A percentile compares a stretch with the other conserved stretches of the same genome.
Evolutionary conservation across 2,888 invertebrate genomes (phyloP).

Genomic region (Pinctada fucata): DNA sequence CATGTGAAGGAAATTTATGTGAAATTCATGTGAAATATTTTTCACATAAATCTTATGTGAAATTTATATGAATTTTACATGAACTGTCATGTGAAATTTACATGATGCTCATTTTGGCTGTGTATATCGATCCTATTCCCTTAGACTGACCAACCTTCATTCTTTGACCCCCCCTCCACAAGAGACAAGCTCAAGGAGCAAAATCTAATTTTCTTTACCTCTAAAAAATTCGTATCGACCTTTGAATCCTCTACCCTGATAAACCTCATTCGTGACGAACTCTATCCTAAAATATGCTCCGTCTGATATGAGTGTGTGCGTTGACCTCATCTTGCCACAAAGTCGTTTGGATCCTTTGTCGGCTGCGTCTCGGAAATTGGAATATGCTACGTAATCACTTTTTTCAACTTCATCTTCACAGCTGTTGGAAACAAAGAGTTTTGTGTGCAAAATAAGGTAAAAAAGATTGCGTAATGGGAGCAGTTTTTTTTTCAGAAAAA

Average conservation of each 20-base stretch:
- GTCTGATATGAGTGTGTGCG: slow-evolving; percentile 83
- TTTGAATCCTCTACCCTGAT: slow-evolving; percentile 95
- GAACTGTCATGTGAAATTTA: too few species aligned
- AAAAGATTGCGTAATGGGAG: neutral
- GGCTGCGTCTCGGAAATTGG: slow-evolving; percentile 89
- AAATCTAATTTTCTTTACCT: slow-evolving; percentile 22
- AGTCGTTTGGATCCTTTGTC: slow-evolving; percentile 93
- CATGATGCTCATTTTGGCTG: too few species aligned
- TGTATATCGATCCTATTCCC: too few species aligned
- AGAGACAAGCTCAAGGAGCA: neutral
- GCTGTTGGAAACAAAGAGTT: neutral
- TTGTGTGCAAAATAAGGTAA: neutral
- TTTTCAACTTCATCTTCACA: slow-evolving; percentile 73
- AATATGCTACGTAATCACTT: slow-evolving; percentile 94
- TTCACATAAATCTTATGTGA: too few species aligned
- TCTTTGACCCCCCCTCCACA: too few species aligned
- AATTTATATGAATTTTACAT: too few species aligned
- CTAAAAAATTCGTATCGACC: slow-evolving; percentile 83
- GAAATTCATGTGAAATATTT: too few species aligned
- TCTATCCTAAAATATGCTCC: slow-evolving; percentile 95
- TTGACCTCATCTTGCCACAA: slow-evolving; percentile 82
- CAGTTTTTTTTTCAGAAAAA: too few species aligned
- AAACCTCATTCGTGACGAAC: slow-evolving; percentile 94
- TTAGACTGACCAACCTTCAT: too few species aligned
- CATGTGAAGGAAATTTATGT: too few species aligned